Evolutionary conservation across 2,113 vertebrate genomes (phyloP).

Genomic region (Sclerurus mexicanus): DNA sequence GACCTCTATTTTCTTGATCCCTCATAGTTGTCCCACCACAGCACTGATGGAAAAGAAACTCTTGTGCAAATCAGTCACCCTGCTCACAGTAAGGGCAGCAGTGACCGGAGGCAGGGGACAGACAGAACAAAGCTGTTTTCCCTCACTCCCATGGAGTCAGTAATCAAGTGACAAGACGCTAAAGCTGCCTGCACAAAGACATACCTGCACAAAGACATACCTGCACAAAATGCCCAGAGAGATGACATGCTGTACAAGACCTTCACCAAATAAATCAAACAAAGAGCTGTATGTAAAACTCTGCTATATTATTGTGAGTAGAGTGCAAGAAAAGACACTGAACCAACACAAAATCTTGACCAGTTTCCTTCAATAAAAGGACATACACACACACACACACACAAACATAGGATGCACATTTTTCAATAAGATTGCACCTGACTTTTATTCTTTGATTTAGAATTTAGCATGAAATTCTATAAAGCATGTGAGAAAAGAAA

Average conservation of each 20-base stretch:
- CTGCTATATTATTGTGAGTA: not conserved
- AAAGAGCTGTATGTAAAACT: not conserved
- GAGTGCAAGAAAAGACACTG: not conserved
- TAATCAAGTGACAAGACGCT: not conserved
- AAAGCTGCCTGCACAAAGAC: not conserved
- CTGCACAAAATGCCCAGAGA: not conserved
- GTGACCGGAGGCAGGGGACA: not conserved
- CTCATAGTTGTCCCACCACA: not conserved
- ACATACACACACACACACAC: not conserved
- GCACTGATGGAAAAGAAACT: not conserved
- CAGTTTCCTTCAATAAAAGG: not conserved
- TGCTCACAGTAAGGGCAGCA: not conserved
- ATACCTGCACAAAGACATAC: not conserved
- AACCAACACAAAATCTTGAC: not conserved
- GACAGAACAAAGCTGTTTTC: not conserved
- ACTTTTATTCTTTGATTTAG: not conserved
- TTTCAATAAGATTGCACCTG: not conserved
- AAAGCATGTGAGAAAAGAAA: not conserved
- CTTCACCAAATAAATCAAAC: not conserved
- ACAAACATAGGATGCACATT: accelerated
- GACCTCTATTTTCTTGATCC: not conserved
- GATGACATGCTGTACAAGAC: not conserved
- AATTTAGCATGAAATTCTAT: not conserved
- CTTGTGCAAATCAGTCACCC: not conserved
- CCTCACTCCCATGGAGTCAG: not conserved